Base-by-base conservation (phyloP, 2,888 invertebrate species). In the Spodoptera littoralis region DNA sequence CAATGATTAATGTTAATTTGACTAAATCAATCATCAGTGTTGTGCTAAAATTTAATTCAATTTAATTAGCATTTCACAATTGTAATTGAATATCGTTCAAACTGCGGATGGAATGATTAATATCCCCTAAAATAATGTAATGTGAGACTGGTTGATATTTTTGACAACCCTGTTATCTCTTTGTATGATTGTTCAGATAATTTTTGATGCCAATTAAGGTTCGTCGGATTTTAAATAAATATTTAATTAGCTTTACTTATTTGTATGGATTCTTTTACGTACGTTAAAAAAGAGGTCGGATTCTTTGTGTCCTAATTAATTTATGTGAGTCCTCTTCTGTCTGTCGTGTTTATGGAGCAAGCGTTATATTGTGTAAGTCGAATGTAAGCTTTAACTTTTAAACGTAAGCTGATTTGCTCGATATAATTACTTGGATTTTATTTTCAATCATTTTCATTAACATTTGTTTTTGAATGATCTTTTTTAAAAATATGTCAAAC, bases 191-290 rank as follows among this genome's bases (percentile, higher is more conserved):
- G 81, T 80, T 81, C 77, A 67, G 72, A 82, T 84, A 78, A 75
- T 73, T 83, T 83, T 76, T 79, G 76, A 71, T 75, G 81, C 69
- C 80, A 80, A 80, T 84, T 81, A 80, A 81, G 64, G 79, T 79
- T 77, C 76, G 64, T 54, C 11, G 59, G 65, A 74, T 74, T 80
- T 80, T 50, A 60, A 67, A 70, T 76, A 69, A 73, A 71, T 72
- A 61, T 65, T 73, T 67, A 79, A 76, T 76, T 62, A 74, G 60
- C 8, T 12, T 41, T 45, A 45, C 24, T 47, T 54, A 53, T 45
- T 9, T 13, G 22, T 53, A 30, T 12, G 12, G 4, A 44, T 27
- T 47, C 22, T 51, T 68, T 22, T 27, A 8, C n/a, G 13, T 56
- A 12, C 30, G 44, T 30, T 4, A 48, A 48, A 48, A 11, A n/a